Conservation (phyloP, 1,140 invertebrate genomes). For the Calliopsis andreniformis region DNA sequence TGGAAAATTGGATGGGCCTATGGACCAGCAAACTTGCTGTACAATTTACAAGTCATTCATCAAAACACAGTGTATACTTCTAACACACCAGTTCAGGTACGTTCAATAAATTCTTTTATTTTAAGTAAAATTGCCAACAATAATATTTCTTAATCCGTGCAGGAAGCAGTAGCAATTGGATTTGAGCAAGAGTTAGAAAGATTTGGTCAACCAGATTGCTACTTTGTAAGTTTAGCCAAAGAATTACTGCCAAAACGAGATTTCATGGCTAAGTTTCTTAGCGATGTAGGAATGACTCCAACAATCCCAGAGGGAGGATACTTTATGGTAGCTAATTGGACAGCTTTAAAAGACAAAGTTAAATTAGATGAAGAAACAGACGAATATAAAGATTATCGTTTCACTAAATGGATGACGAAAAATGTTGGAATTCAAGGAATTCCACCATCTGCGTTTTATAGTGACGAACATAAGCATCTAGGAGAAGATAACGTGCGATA, state of each 20-base stretch:
- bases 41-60: slow-evolving; percentile 93
- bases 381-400: slow-evolving; percentile 92
- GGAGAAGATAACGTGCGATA: slow-evolving; percentile 94
- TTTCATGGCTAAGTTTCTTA: slow-evolving; percentile 89
- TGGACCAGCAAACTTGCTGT: slow-evolving; percentile 90
- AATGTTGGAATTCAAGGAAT: slow-evolving; percentile 96
- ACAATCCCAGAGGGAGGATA: slow-evolving; percentile 98
- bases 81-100: slow-evolving; percentile 90
- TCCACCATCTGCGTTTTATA: slow-evolving; percentile 97
- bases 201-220: slow-evolving; percentile 90
- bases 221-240: slow-evolving; percentile 89
- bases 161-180: slow-evolving; percentile 95
- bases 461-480: slow-evolving; percentile 89
- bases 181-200: slow-evolving; percentile 93
- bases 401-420: slow-evolving; percentile 97
- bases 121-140: neutral
- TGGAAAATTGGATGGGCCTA: slow-evolving; percentile 99
- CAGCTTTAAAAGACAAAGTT: slow-evolving; percentile 85
- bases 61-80: slow-evolving; percentile 97
- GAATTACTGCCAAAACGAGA: slow-evolving; percentile 94
- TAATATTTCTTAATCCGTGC: slow-evolving; percentile 30
- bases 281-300: slow-evolving; percentile 92
- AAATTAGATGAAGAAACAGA: slow-evolving; percentile 87
- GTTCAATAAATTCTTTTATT: neutral
- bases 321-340: slow-evolving; percentile 97